Evolutionary conservation across 2,113 vertebrate species (phyloP).

Genomic region (Callipepla californica): DNA sequence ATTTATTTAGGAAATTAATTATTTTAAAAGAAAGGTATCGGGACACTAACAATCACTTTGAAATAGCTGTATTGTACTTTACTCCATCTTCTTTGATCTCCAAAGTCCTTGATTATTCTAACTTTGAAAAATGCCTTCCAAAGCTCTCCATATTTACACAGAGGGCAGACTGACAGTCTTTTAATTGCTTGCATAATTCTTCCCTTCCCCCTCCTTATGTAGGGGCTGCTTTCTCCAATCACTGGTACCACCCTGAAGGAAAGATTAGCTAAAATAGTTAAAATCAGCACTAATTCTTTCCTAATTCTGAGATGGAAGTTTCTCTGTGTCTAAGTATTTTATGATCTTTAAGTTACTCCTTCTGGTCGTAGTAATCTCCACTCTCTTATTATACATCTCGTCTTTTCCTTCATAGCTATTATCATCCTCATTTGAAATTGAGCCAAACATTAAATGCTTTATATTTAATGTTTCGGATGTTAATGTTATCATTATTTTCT

Average conservation of each 20-base stretch:
- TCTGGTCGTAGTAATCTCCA: background rate
- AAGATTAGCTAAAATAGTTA: conserved; percentile 36
- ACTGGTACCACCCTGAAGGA: background rate
- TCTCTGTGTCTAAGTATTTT: background rate
- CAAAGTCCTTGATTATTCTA: background rate
- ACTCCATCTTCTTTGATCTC: background rate
- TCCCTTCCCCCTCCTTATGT: background rate
- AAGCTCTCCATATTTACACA: background rate
- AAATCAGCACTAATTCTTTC: background rate
- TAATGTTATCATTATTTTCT: background rate
- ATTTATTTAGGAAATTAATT: background rate
- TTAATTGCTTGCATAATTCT: background rate
- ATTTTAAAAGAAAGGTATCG: background rate
- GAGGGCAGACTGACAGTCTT: background rate
- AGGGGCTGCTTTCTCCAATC: background rate
- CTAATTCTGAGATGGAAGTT: conserved; percentile 12
- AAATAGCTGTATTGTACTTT: background rate
- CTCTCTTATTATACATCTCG: background rate
- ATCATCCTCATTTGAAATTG: background rate
- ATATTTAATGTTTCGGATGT: background rate
- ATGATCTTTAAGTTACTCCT: background rate
- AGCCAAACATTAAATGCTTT: background rate
- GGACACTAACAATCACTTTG: background rate
- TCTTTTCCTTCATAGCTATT: background rate
- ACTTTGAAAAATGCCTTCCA: background rate